Evolutionary conservation across 2,797 vertebrate genomes (phyloP).

Genomic region (Pseudomugil gertrudae): DNA sequence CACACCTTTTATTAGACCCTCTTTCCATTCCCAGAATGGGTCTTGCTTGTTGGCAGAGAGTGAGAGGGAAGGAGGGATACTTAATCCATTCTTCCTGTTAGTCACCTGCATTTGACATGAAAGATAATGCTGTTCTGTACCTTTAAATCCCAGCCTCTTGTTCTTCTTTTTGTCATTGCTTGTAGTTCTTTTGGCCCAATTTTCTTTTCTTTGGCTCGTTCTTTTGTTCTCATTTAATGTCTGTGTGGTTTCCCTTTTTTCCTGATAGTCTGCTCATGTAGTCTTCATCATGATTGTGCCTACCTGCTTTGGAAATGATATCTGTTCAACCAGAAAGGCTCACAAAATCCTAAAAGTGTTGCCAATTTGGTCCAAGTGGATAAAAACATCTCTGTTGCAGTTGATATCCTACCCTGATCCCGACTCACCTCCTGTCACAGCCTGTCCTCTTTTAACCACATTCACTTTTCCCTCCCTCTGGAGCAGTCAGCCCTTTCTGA

Average conservation of each 20-base stretch:
- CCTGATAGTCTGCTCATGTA: constrained; percentile 3
- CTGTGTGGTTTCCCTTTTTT: constrained; percentile 4
- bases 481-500: constrained; percentile 70
- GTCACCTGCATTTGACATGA: constrained; percentile 73
- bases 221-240: constrained; percentile 29
- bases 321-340: constrained; percentile 25
- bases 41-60: constrained; percentile 49
- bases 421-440: constrained; percentile 48
- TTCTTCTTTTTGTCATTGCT: constrained; percentile 21
- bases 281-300: constrained; percentile 7
- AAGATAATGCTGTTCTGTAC: constrained; percentile 69
- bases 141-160: constrained; percentile 31
- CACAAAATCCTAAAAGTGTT: constrained; percentile 35
- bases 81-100: constrained; percentile 64
- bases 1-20: constrained; percentile 60
- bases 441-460: constrained; percentile 50
- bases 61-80: constrained; percentile 42
- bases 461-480: constrained; percentile 46
- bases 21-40: constrained; percentile 48
- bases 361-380: constrained; percentile 42
- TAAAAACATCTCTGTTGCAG: constrained; percentile 58
- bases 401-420: constrained; percentile 57
- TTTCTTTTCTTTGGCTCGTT: constrained; percentile 23
- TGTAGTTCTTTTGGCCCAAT: constrained; percentile 24
- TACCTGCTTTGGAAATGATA: constrained; percentile 21